Conservation (phyloP, 2,797 vertebrate genomes). For the Dicrostonyx torquatus region DNA sequence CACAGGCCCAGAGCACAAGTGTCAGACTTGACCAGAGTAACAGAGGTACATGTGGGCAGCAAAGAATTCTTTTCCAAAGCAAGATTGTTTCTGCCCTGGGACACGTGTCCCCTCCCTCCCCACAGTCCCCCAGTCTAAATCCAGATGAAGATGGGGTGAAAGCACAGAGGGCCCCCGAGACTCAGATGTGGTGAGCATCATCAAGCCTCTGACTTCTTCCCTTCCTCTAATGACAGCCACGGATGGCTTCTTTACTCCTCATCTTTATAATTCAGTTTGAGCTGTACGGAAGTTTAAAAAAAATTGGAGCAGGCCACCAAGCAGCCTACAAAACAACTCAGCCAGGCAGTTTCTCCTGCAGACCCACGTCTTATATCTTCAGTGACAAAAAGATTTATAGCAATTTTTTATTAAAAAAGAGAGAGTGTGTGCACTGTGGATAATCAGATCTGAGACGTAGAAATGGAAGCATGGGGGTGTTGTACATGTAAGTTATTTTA, state of each 20-base stretch:
- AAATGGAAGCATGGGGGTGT: slow-evolving; percentile 71
- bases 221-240: slow-evolving; percentile 11
- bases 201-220: slow-evolving; percentile 13
- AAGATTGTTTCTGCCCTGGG: neutral
- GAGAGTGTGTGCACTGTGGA: slow-evolving; percentile 67
- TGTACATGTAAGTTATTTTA: slow-evolving; percentile 81
- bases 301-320: slow-evolving; percentile 54
- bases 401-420: slow-evolving; percentile 78
- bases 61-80: neutral
- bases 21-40: neutral
- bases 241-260: slow-evolving; percentile 43
- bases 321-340: slow-evolving; percentile 70
- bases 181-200: too few species aligned
- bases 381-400: slow-evolving; percentile 81
- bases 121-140: neutral
- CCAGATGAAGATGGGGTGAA: neutral
- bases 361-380: slow-evolving; percentile 72
- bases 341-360: slow-evolving; percentile 66
- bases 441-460: slow-evolving; percentile 78
- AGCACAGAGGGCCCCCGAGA: neutral
- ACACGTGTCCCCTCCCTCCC: neutral
- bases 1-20: neutral
- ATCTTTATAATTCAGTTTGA: slow-evolving; percentile 75
- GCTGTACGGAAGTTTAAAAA: slow-evolving; percentile 45
- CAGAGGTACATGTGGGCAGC: neutral